Percentiles rank a stretch among this genome's conserved stretches.
phyloP scores from a whole-genome alignment of 1,140 invertebrate genomes.

The Diachasma alloeum region DNA sequence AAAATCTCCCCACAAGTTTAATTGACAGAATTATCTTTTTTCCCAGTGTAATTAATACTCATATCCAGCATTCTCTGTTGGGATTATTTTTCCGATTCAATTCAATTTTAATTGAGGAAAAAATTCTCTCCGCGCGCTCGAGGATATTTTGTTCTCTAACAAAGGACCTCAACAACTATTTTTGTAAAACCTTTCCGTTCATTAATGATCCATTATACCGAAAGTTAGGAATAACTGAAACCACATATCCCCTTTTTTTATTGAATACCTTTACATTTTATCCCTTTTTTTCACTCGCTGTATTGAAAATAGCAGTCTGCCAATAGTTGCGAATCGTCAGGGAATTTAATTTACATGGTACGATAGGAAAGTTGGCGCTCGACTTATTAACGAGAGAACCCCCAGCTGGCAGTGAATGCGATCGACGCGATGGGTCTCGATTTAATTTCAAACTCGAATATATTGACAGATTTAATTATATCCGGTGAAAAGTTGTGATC shows the following conservation, averaged over 20 bases:
- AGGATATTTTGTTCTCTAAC: too few species aligned
- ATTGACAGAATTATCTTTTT: too few species aligned
- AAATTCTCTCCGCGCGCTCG: too few species aligned
- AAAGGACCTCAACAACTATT: too few species aligned
- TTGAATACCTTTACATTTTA: not conserved
- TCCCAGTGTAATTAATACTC: too few species aligned
- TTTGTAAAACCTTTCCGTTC: not conserved
- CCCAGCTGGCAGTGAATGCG: slow-evolving; percentile 13
- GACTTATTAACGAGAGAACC: slow-evolving; percentile 48
- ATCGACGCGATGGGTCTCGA: slow-evolving; percentile 29
- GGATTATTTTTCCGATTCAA: too few species aligned
- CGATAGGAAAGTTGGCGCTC: slow-evolving; percentile 47
- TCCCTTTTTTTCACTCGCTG: not conserved
- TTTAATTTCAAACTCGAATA: slow-evolving; percentile 45
- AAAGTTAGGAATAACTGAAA: not conserved
- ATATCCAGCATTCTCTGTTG: too few species aligned
- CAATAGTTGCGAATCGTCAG: not conserved
- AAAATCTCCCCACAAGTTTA: too few species aligned
- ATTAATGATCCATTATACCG: not conserved
- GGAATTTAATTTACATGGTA: slow-evolving; percentile 44
- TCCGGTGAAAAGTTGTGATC: slow-evolving; percentile 44
- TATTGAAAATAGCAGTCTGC: not conserved
- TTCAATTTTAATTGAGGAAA: too few species aligned
- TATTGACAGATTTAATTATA: slow-evolving; percentile 47
- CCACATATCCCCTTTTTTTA: not conserved